Conservation (phyloP, 1,140 invertebrate genomes). For the Marisa cornuarietis region DNA sequence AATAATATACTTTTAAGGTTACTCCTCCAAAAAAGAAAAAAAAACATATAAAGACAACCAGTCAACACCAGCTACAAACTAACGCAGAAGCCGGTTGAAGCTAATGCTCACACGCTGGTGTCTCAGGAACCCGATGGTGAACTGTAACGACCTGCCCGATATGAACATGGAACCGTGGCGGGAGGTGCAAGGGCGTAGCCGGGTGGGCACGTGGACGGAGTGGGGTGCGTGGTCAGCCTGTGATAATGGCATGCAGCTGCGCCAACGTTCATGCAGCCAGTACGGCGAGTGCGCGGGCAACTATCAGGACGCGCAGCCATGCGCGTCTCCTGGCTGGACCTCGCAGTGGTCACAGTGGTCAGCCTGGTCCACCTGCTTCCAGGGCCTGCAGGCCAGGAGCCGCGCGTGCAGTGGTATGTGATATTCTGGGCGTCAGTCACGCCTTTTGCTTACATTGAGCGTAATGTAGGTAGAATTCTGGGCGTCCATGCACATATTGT, state of each 20-base stretch:
- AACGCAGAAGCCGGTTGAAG: neutral
- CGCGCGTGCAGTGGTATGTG: neutral
- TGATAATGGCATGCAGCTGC: neutral
- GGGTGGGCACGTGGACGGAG: neutral
- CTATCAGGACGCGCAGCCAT: neutral
- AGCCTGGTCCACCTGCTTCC: neutral
- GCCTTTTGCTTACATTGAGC: no score
- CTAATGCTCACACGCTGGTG: neutral
- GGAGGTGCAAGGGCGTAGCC: neutral
- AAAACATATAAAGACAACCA: neutral
- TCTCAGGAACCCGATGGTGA: neutral
- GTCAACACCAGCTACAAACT: neutral
- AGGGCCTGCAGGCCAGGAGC: neutral
- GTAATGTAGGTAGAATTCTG: no score
- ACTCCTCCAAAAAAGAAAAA: neutral
- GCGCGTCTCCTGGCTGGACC: neutral
- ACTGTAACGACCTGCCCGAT: conserved; percentile 4
- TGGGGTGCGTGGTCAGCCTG: neutral
- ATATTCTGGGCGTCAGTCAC: no score
- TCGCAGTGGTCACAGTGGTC: conserved; percentile 1
- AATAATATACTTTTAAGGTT: no score
- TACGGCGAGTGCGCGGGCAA: neutral
- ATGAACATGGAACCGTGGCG: neutral
- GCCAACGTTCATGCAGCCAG: neutral
- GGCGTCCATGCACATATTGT: no score